Base-by-base conservation (phyloP, 2,797 vertebrate species). In the Tangara arthus region DNA sequence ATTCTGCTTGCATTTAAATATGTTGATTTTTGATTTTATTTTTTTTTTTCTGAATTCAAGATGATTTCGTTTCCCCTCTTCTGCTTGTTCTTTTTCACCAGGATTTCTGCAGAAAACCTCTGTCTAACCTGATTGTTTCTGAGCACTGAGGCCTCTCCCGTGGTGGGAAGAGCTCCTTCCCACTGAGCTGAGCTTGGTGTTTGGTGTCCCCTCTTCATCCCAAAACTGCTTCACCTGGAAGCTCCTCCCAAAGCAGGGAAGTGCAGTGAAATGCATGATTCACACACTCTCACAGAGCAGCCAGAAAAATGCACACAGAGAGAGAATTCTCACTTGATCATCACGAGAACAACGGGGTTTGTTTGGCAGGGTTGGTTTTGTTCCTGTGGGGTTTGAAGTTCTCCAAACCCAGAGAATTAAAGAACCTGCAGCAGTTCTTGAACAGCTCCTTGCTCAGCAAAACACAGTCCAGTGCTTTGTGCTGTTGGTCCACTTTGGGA, bases 401-500 rank as follows among this genome's bases (percentile, higher is more conserved):
- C 2, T 76, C 69, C 94, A 90, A 91, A 82, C 68, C 8, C 75
- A 73, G 82, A 50, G 87, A 78, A 56, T 68, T 70, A 15, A 84
- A 89, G 84, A 80, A 87, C 8, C 24, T 77, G 77, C 80, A 52
- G 5, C 64, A 69, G 89, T 44, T 65, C 56, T 8, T 71, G 34
- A 19, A 26, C 82, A 90, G 83, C 87, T 94, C 94, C 89, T 60
- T 14, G 79, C 90, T 91, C 94, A 92, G 89, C 87, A 93, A 95
- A 96, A 86, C 77, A 57, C 95, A 96, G 91, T 76, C 90, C 91
- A 53, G 41, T 71, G 82, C 89, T 92, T 92, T 91, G 71, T 95
- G 97, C 95, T 97, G 90, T 95, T 98, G 97, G 97, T 98, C 97
- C 96, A 46, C 90, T 97, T 93, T 55, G 92, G 95, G 85, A 97